Percentiles rank a stretch among this genome's conserved stretches.
Evolutionary conservation across 2,113 vertebrate genomes (phyloP).

Genomic region (Catagonus wagneri): DNA sequence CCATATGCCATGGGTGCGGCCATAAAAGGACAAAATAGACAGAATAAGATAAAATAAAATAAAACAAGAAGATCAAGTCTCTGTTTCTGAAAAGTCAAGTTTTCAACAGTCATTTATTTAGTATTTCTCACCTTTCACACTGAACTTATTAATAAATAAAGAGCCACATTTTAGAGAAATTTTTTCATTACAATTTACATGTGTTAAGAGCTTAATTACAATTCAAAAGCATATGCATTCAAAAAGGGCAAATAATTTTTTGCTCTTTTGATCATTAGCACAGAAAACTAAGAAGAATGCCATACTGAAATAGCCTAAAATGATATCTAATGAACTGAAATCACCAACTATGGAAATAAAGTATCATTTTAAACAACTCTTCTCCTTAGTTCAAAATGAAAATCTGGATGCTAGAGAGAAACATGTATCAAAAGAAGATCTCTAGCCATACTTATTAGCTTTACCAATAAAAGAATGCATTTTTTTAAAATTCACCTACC

Average conservation of each 20-base stretch:
- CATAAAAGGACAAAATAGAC: too few relatives aligned
- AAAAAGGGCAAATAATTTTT: not conserved
- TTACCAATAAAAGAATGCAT: not conserved
- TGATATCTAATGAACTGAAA: not conserved
- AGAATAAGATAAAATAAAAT: too few relatives aligned
- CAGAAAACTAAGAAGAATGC: slow-evolving; percentile 15
- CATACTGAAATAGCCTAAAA: not conserved
- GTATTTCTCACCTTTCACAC: slow-evolving; percentile 12
- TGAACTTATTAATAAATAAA: not conserved
- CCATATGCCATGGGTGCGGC: too few relatives aligned
- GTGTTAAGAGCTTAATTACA: not conserved
- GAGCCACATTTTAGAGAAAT: not conserved
- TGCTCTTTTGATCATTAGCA: not conserved
- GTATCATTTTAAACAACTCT: slow-evolving; percentile 4
- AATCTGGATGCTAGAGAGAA: not conserved
- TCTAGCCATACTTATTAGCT: not conserved
- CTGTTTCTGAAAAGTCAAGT: slow-evolving; percentile 53
- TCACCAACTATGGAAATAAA: slow-evolving; percentile 31
- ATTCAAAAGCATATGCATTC: not conserved
- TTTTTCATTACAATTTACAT: not conserved
- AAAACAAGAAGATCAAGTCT: not conserved
- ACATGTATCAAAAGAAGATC: not conserved
- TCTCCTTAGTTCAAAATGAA: slow-evolving; percentile 33
- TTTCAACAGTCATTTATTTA: slow-evolving; percentile 41
- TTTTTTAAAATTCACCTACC: slow-evolving; percentile 83